Percentiles rank a stretch among this genome's conserved stretches.
phyloP scores from a whole-genome alignment of 2,113 vertebrate genomes.

The Macrotus californicus region DNA sequence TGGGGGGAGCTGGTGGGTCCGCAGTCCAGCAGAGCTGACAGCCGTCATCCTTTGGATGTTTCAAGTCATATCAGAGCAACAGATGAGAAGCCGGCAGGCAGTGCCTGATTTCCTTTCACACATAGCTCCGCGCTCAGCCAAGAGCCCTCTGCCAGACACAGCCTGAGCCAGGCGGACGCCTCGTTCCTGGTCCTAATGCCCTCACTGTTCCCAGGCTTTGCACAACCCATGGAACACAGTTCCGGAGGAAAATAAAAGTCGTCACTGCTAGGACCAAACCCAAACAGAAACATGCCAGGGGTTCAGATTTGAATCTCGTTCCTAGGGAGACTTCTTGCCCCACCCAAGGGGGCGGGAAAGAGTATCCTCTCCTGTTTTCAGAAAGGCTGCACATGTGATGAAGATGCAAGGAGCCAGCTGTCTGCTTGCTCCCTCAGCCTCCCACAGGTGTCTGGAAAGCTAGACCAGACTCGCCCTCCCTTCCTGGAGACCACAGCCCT shows the following conservation, averaged over 20 bases:
- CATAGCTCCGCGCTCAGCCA: constrained; percentile 71
- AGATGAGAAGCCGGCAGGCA: constrained; percentile 79
- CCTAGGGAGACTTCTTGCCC: constrained; percentile 36
- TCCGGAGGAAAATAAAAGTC: constrained; percentile 51
- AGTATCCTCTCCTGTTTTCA: neutral
- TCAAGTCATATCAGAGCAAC: constrained; percentile 78
- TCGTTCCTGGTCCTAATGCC: constrained; percentile 85
- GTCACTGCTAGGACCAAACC: constrained; percentile 12
- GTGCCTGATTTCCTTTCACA: constrained; percentile 79
- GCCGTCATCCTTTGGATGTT: constrained; percentile 68
- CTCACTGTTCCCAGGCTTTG: constrained; percentile 75
- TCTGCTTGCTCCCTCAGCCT: neutral
- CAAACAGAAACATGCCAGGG: constrained; percentile 16
- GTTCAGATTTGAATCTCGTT: neutral
- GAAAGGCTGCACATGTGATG: neutral
- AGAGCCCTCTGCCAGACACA: constrained; percentile 79
- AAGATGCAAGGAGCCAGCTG: neutral
- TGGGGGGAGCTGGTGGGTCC: constrained; percentile 17
- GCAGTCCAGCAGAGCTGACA: constrained; percentile 68
- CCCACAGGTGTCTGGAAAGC: neutral
- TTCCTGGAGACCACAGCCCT: neutral
- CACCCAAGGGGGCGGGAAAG: neutral
- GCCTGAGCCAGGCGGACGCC: constrained; percentile 65
- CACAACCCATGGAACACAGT: constrained; percentile 53
- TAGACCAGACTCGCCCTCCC: neutral